Evolutionary conservation across 2,113 vertebrate species (phyloP), one percentile per base, ranked within the genome.

Genomic region (Lampris megalopsis): DNA sequence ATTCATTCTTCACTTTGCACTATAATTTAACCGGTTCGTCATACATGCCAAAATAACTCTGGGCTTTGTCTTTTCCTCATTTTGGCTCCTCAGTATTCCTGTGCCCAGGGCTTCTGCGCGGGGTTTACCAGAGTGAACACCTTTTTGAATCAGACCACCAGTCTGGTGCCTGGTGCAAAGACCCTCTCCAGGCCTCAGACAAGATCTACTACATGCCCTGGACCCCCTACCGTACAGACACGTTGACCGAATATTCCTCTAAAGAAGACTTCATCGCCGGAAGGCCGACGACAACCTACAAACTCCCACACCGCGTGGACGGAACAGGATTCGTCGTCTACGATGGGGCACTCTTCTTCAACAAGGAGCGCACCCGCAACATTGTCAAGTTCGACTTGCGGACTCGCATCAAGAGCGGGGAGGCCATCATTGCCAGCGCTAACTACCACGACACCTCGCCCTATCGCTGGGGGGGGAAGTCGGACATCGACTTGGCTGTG

Each of bases 201-300:
- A 99, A 99, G 94, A 98, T 99, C 83, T 99, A 99, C 92, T 99
- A 99, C 89, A 99, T 99, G 98, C 98, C 98, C 4, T 99, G 98
- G 98, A 99, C 97, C 0, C 98, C 98, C 0, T 99, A 99, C 85
- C 94, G 98, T 71, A 99, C 98, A 0, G 98, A 99, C 83, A 99
- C 96, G 0, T 89, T 99, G 68, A 99, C 97, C 0, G 98, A 99
- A 13, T 99, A 99, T 80, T 98, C 98, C 45, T 98, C 97, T 85
- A 99, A 99, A 92, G 98, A 99, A 6, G 98, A 99, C 89, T 99
- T 99, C 80, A 96, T 99, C 1, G 98, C 98, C 0, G 98, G 98
- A 7, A 93, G 98, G 73, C 98, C 98, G 0, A 99, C 98, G 0
- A 99, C 98, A 0, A 99, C 98, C 6, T 99, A 99, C 89, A 99